Base-by-base conservation (phyloP, 1,140 invertebrate genomes). In the Drosophila parvula region DNA sequence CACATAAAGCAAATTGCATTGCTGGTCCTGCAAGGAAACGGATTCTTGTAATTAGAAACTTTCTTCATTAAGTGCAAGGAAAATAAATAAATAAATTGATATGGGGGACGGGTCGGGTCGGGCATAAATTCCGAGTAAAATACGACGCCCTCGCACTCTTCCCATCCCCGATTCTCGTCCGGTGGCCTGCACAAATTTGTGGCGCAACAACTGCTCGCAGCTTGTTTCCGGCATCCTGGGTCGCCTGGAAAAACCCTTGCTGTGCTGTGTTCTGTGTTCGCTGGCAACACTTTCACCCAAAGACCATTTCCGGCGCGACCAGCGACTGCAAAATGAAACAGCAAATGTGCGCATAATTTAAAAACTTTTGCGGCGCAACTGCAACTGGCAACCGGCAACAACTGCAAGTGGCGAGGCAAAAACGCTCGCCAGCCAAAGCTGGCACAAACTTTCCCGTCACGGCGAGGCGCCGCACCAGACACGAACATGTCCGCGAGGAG, bases 301-400 rank as follows among this genome's bases (percentile, higher is more conserved):
- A 86, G 84, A 86, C 84, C 79, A 86, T 88, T 78, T 86, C 83
- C 83, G 83, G 53, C 75, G 78, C 67, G 77, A 56, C 77, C 81
- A 81, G 74, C 78, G 55, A 67, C 51, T 63, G 58, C 74, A 74
- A 67, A 61, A 74, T 53, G 68, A 74, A 80, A 79, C 73, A 81
- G 84, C 77, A 89, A 86, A 86, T 86, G 83, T 86, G 83, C 83
- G 83, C 83, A 86, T 86, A 86, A 86, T 88, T 86, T 86, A 86
- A 86, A 89, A 86, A 86, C 47, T 86, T 86, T 86, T 83, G 83
- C 80, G 76, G 84, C 84, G 30, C 44, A 86, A 67, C 83, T 86
- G 83, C 79, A 89, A 88, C 79, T 88, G 83, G 74, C 74, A 78
- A 59, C 82, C 76, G 79, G 80, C 50, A 51, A 59, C 57, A 74